Conservation (phyloP, 2,797 vertebrate species). For the Valencia hispanica region DNA sequence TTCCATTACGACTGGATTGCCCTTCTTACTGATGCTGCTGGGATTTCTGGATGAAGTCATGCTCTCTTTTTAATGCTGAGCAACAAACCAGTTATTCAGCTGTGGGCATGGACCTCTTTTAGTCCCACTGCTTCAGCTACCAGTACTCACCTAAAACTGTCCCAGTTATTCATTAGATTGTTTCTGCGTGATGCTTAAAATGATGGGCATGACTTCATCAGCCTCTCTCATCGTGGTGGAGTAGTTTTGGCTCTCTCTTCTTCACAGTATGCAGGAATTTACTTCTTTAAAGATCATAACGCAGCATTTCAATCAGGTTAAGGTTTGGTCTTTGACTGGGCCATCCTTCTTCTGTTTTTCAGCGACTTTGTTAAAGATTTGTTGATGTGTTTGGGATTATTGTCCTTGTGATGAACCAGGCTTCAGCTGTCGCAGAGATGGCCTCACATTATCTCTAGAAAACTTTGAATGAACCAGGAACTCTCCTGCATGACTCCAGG, state of each 20-base stretch:
- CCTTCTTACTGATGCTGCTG: neutral
- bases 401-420: neutral
- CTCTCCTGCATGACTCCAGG: neutral
- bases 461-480: neutral
- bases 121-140: neutral
- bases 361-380: neutral
- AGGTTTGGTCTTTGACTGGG: neutral
- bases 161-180: neutral
- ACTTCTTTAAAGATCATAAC: neutral
- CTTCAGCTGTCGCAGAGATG: neutral
- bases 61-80: constrained; percentile 16
- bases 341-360: neutral
- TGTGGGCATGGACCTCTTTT: neutral
- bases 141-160: neutral
- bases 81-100: constrained; percentile 3
- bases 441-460: neutral
- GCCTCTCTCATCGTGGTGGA: neutral
- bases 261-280: too few relatives aligned
- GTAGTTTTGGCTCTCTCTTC: neutral
- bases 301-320: neutral
- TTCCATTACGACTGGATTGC: neutral
- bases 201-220: neutral
- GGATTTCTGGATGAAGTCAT: constrained; percentile 29
- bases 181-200: neutral
- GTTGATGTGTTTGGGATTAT: neutral